Base-by-base conservation (phyloP, 2,113 vertebrate genomes). In the Psephotus haematonotus region DNA sequence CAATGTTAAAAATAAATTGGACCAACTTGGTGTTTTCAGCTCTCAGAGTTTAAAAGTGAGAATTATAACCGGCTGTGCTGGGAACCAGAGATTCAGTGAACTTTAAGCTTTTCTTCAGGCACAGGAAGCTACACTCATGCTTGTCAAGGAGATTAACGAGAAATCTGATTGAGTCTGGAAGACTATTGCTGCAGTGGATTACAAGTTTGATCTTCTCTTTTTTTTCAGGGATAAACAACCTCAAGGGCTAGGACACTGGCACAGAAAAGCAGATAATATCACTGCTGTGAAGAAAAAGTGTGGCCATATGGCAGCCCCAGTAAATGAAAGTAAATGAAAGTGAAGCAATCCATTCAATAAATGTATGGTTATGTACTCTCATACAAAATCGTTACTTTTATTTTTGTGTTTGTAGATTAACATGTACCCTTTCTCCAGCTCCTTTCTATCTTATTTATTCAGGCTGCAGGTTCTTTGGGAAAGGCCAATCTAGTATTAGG, bases 141-240 rank as follows among this genome's bases (percentile, higher is more conserved):
- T 92, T 88, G 92, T 95, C 95, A 93, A 94, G 94, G 82, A 96
- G 95, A 96, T 97, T 96, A 96, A 96, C 23, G 6, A 85, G 96
- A 96, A 96, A 96, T 96, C 95, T 96, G 95, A 97, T 96, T 89
- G 92, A 94, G 81, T 85, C 92, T 89, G 83, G 95, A 94, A 97
- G 84, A 95, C 93, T 94, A 89, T 87, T 97, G 92, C 96, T 91
- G 74, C 92, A 97, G 83, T 96, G 96, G 96, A 97, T 96, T 96
- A 97, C 95, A 96, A 95, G 91, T 96, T 87, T 96, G 96, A 96
- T 96, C 88, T 96, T 83, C 82, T 84, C 57, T 94, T 88, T 96
- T 96, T 39, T 96, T 89, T 78, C 81, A 76, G 89, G 95, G 91
- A 96, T 92, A 96, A 97, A 95, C 91, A 94, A 92, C 91, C 86